Percentiles rank a stretch among this genome's conserved stretches.
These are phyloP conservation scores for Apotomis betuletana DNA, from an alignment of 2,888 invertebrate species.

Conservation along the genomic window DNA sequence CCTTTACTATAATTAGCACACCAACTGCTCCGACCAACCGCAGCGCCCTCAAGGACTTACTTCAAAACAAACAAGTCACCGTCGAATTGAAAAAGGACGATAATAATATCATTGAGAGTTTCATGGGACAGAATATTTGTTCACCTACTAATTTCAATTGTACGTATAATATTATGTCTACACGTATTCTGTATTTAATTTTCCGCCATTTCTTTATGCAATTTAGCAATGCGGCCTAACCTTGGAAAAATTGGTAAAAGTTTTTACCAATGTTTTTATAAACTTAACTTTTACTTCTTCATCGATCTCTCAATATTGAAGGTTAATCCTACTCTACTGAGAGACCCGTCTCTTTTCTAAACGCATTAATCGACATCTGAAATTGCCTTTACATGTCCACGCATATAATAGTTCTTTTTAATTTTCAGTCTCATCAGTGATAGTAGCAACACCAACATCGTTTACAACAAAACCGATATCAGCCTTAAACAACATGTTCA, in stretches of 20 bases:
- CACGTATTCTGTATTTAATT: too few species aligned
- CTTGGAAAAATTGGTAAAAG: too few species aligned
- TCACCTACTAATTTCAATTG: constrained; percentile 66
- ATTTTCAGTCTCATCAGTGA: constrained; percentile 51
- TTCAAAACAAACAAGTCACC: constrained; percentile 61
- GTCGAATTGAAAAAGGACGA: constrained; percentile 53
- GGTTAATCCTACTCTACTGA: too few species aligned
- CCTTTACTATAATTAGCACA: constrained; percentile 35
- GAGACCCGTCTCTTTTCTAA: too few species aligned
- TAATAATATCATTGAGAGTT: constrained; percentile 55
- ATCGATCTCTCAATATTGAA: too few species aligned
- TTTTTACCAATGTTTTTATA: too few species aligned
- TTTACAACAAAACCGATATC: constrained; percentile 66
- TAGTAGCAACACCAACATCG: constrained; percentile 51
- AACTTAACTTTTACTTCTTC: too few species aligned
- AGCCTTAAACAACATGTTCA: constrained; percentile 63
- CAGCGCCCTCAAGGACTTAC: constrained; percentile 64
- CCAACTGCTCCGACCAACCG: constrained; percentile 50
- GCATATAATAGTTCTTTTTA: neutral
- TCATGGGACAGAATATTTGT: constrained; percentile 77
- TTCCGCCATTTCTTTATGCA: too few species aligned
- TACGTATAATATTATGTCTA: constrained; percentile 51
- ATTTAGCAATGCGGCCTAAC: too few species aligned
- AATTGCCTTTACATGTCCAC: neutral
- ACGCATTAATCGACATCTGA: neutral